Percentiles rank a stretch among this genome's conserved stretches.
phyloP scores from a whole-genome alignment of 2,797 vertebrate genomes.

The Cuniculus paca region DNA sequence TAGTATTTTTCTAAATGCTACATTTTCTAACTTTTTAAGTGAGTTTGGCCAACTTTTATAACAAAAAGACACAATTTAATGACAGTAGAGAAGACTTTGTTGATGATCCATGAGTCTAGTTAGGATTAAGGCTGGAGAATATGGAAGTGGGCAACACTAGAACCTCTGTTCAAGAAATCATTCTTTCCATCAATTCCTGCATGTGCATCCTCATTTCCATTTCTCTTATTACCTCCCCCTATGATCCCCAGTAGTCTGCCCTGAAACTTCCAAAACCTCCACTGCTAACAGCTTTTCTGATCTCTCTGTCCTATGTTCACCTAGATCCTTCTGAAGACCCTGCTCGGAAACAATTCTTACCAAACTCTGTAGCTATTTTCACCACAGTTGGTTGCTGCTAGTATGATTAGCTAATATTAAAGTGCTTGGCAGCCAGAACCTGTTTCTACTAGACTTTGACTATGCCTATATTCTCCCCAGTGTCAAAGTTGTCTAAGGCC shows the following conservation, averaged over 20 bases:
- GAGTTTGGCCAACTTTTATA: conserved; percentile 53
- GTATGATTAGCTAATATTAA: neutral
- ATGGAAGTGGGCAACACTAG: neutral
- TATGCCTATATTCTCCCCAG: neutral
- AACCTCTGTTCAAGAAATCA: neutral
- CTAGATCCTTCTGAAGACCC: neutral
- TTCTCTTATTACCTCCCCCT: neutral
- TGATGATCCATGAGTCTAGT: neutral
- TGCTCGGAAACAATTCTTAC: neutral
- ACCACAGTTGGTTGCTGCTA: neutral
- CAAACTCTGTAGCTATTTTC: neutral
- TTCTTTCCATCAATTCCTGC: neutral
- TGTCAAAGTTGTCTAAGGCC: neutral
- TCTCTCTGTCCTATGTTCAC: neutral
- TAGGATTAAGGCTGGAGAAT: neutral
- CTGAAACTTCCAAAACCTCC: neutral
- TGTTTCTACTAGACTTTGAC: conserved; percentile 22
- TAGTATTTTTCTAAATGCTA: conserved; percentile 63
- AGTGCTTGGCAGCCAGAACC: neutral
- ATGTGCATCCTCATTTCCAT: neutral
- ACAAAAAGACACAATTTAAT: conserved; percentile 42
- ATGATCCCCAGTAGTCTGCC: neutral
- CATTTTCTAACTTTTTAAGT: conserved; percentile 60
- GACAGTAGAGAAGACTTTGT: neutral
- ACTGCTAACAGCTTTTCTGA: neutral